Conservation (phyloP, 1,140 invertebrate genomes). For the Helicoverpa armigera region DNA sequence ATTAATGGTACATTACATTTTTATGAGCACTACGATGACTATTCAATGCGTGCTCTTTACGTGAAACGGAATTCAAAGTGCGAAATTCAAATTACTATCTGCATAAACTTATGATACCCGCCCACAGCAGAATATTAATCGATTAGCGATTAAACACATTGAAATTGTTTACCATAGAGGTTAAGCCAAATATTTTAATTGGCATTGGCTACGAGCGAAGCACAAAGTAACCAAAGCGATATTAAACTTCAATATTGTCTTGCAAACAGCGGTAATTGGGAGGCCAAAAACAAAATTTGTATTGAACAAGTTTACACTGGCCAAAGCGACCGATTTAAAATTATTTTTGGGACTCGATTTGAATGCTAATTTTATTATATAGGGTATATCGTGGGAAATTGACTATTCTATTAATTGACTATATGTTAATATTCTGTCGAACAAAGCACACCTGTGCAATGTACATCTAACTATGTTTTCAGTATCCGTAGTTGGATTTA, state of each 20-base stretch:
- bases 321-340: slow-evolving; percentile 54
- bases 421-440: slow-evolving; percentile 45
- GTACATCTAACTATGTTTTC: slow-evolving; percentile 21
- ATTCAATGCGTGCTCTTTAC: slow-evolving; percentile 25
- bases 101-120: background rate
- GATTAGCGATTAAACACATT: slow-evolving; percentile 8
- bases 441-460: slow-evolving; percentile 3
- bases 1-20: slow-evolving; percentile 43
- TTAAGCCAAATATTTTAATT: slow-evolving; percentile 49
- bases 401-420: too few relatives aligned
- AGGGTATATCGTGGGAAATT: slow-evolving; percentile 56
- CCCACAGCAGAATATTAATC: background rate
- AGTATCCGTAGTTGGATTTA: background rate
- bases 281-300: slow-evolving; percentile 49
- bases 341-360: slow-evolving; percentile 59
- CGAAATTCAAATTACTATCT: background rate
- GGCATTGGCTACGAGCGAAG: slow-evolving; percentile 10
- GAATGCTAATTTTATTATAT: slow-evolving; percentile 65
- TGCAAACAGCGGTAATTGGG: slow-evolving; percentile 59
- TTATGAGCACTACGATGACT: slow-evolving; percentile 34
- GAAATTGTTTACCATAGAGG: slow-evolving; percentile 29
- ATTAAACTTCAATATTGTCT: slow-evolving; percentile 57
- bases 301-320: slow-evolving; percentile 50
- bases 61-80: slow-evolving; percentile 15
- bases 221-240: slow-evolving; percentile 46